Percentiles rank a stretch among this genome's conserved stretches.
Conservation (phyloP, 53 echinoderm and acorn worm genomes). For the Temnopleurus reevesii region DNA sequence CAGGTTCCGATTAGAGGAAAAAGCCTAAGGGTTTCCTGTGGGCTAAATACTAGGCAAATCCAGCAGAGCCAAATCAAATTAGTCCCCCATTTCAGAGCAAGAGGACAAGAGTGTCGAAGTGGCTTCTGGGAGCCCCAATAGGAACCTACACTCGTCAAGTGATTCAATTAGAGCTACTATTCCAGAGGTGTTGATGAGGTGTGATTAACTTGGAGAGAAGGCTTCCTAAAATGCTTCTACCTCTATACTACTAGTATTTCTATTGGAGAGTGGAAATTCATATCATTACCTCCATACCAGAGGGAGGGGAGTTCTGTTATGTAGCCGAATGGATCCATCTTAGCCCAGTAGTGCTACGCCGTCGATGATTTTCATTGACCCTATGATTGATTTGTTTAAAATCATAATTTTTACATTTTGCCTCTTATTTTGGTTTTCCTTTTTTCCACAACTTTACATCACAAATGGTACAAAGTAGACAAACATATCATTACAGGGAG, state of each 20-base stretch:
- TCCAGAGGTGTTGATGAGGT: slow-evolving; percentile 48
- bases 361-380: too few species aligned
- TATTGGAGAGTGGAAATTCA: too few species aligned
- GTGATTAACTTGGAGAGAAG: slow-evolving; percentile 6
- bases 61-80: slow-evolving; percentile 52
- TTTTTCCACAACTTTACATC: too few species aligned
- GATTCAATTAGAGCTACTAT: slow-evolving; percentile 26
- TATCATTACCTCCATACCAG: slow-evolving; percentile 1
- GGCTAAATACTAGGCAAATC: slow-evolving; percentile 44
- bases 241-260: too few species aligned
- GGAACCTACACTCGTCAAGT: slow-evolving; percentile 38
- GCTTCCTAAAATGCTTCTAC: background rate
- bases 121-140: background rate
- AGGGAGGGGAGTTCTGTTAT: too few species aligned
- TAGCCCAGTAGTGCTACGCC: too few species aligned
- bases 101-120: background rate
- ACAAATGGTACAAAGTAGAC: too few species aligned
- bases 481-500: too few species aligned
- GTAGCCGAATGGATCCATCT: too few species aligned
- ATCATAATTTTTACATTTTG: too few species aligned
- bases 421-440: too few species aligned
- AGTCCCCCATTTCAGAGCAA: background rate
- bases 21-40: slow-evolving; percentile 55
- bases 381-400: too few species aligned
- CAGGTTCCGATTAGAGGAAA: background rate